phyloP scores from a whole-genome alignment of 2,888 invertebrate genomes.

The Thyatira batis region DNA sequence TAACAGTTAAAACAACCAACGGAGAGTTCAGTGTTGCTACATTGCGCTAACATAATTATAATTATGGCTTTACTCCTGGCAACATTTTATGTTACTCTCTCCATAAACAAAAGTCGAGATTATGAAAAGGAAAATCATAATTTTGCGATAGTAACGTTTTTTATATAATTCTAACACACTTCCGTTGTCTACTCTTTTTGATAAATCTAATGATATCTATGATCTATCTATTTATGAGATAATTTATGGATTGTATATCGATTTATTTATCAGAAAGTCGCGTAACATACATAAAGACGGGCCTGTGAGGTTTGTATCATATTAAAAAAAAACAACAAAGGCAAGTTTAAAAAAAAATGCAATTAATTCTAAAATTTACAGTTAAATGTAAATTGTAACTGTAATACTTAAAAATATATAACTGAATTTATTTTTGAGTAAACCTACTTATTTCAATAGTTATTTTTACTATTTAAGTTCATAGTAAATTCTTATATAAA shows the following conservation, averaged over 20 bases:
- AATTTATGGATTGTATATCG: no score
- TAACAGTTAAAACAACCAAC: not conserved
- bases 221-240: not conserved
- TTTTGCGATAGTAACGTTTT: not conserved
- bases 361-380: not conserved
- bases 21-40: not conserved
- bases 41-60: no score
- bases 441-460: no score
- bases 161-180: not conserved
- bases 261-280: not conserved
- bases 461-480: no score
- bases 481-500: no score
- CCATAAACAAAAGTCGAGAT: not conserved
- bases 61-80: no score
- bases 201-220: not conserved
- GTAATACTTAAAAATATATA: no score
- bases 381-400: no score
- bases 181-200: not conserved
- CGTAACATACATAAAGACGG: not conserved
- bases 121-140: not conserved
- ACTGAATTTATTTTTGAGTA: no score
- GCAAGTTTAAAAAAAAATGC: no score
- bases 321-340: not conserved
- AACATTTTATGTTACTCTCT: no score
- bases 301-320: not conserved